A percentile compares a stretch with the other conserved stretches of the same genome.
These are phyloP conservation scores for Melikaiella ostensackeni DNA, from an alignment of 2,888 invertebrate genomes.

Conservation along the genomic window DNA sequence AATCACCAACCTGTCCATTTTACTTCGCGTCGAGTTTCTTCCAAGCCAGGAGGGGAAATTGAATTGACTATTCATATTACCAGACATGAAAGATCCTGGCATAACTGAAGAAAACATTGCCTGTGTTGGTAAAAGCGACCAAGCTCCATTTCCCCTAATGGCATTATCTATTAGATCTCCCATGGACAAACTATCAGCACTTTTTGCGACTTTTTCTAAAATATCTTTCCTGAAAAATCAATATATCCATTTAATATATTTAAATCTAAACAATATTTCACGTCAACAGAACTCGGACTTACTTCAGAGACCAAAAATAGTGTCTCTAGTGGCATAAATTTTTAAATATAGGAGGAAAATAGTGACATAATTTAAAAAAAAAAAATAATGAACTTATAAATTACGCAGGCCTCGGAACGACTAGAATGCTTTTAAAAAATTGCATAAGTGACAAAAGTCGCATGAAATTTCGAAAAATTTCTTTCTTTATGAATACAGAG, in stretches of 20 bases:
- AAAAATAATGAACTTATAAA: no score
- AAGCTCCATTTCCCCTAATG: slow-evolving; percentile 89
- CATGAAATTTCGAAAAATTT: no score
- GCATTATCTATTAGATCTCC: slow-evolving; percentile 91
- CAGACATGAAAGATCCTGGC: slow-evolving; percentile 91
- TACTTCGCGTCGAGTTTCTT: slow-evolving; percentile 91
- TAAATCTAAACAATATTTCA: background rate
- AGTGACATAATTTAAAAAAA: no score
- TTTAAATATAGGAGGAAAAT: no score
- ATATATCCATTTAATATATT: background rate
- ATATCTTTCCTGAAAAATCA: slow-evolving; percentile 78
- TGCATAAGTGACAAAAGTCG: no score
- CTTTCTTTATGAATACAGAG: no score
- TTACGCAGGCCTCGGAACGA: no score
- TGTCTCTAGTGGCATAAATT: no score
- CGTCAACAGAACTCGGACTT: no score
- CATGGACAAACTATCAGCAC: slow-evolving; percentile 91
- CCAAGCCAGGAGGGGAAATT: slow-evolving; percentile 98
- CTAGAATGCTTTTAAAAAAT: no score
- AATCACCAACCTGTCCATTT: slow-evolving; percentile 85
- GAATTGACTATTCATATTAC: slow-evolving; percentile 87
- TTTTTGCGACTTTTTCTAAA: slow-evolving; percentile 84
- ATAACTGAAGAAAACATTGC: slow-evolving; percentile 94
- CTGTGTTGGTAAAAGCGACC: slow-evolving; percentile 92
- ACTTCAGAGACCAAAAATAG: no score